Base-by-base conservation (phyloP, 2,888 invertebrate species). In the Agriopis aurantiaria region DNA sequence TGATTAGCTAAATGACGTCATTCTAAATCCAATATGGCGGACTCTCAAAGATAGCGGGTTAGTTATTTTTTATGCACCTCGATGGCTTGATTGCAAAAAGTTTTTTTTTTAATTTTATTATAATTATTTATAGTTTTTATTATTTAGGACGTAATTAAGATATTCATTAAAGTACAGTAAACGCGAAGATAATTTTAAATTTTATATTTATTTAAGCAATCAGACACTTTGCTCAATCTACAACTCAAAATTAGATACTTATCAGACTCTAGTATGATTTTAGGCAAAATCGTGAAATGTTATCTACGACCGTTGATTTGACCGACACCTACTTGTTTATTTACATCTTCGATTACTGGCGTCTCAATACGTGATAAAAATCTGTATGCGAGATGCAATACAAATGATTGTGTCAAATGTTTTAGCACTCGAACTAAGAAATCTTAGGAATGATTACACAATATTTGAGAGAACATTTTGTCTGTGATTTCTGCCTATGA, bases 401-500 rank as follows among this genome's bases (percentile, higher is more conserved):
- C 46, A 23, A n/a, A 33, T 8, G 33, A 68, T 68, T n/a, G 64
- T 75, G 75, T 75, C 73, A 73, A 75, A 69, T 33, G 33, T 33
- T 33, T 33, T 33, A 33, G 33, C 52, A 65, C 66, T 33, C 61
- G 66, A 65, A 62, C 43, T 56, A 9, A 7, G 56, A 60, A 48
- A 58, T 33, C 69, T 73, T 71, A 57, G 60, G 69, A 65, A 71
- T 73, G 45, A 40, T 75, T 75, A 60, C 72, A 57, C 40, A 72
- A 75, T 55, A 23, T 45, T 45, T 68, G 69, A 71, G 60, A 68
- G 69, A 65, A 43, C 43, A 33, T 45, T 65, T 48, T 56, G 40
- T 23, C 10, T 45, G 53, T 40, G 40, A 12, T 33, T 33, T 48
- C 11, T 59, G 8, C 49, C 8, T 52, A 33, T 59, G 43, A 58